phyloP scores from a whole-genome alignment of 2,797 vertebrate genomes.

The Tapirus indicus region DNA sequence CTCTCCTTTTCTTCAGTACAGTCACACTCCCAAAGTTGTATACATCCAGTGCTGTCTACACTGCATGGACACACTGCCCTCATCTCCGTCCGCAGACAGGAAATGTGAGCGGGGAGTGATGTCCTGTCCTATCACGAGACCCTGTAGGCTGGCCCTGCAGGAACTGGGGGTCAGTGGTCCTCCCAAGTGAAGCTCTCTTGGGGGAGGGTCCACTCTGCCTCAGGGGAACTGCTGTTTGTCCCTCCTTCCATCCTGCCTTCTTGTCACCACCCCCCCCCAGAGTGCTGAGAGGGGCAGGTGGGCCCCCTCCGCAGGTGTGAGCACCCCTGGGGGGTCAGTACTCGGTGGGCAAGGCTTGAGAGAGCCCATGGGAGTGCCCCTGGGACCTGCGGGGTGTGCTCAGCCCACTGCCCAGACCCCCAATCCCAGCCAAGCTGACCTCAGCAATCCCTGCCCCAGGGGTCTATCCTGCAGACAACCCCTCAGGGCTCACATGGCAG shows the following conservation, averaged over 20 bases:
- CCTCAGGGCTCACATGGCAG: background rate
- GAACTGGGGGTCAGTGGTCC: background rate
- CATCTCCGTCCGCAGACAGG: background rate
- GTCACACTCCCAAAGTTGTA: background rate
- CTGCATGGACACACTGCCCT: background rate
- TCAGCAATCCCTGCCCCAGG: background rate
- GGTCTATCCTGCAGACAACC: background rate
- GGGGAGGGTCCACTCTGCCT: background rate
- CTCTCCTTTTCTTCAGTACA: background rate
- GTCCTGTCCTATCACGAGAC: background rate
- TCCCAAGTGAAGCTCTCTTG: background rate
- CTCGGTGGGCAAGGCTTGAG: background rate
- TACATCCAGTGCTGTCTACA: background rate
- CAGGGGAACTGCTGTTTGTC: background rate
- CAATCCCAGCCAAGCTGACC: background rate
- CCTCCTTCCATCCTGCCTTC: background rate
- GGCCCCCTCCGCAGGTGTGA: background rate
- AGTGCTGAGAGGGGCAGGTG: constrained; percentile 36
- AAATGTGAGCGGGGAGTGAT: background rate
- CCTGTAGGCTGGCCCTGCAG: background rate
- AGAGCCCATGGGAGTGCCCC: background rate
- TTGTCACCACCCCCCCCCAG: background rate
- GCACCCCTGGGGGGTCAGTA: background rate
- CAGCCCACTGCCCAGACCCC: background rate
- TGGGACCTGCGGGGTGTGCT: background rate